A percentile compares a stretch with the other conserved stretches of the same genome.
Conservation (phyloP, 2,888 invertebrate genomes). For the Melanargia galathea region DNA sequence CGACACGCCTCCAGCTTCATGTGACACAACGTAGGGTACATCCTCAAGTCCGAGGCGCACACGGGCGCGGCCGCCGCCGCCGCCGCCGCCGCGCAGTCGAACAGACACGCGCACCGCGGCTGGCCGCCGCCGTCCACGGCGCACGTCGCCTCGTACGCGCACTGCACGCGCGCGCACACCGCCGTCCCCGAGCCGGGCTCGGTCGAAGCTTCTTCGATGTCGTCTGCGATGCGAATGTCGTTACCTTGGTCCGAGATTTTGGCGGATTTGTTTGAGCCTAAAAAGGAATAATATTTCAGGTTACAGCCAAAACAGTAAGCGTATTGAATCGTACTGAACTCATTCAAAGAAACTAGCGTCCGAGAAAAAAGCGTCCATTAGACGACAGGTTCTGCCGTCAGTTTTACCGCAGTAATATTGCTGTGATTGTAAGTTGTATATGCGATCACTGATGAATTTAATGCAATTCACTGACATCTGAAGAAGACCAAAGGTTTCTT, state of each 20-base stretch:
- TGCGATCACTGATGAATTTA: too few species aligned
- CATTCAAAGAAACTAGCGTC: too few species aligned
- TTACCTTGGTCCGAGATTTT: constrained; percentile 61
- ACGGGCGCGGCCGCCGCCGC: constrained; percentile 83
- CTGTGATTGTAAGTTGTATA: too few species aligned
- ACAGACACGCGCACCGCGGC: constrained; percentile 87
- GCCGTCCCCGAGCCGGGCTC: constrained; percentile 79
- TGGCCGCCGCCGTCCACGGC: constrained; percentile 87
- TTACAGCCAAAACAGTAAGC: not conserved
- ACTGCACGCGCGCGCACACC: constrained; percentile 90
- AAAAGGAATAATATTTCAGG: not conserved
- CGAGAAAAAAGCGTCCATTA: too few species aligned
- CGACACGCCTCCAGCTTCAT: constrained; percentile 94
- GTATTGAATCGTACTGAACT: not conserved
- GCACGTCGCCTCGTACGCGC: constrained; percentile 93
- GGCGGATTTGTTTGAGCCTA: constrained; percentile 61
- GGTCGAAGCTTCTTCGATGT: constrained; percentile 60
- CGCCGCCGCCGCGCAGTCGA: constrained; percentile 86
- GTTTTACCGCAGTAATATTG: too few species aligned
- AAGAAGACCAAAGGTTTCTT: too few species aligned
- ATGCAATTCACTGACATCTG: too few species aligned
- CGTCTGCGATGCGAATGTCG: constrained; percentile 63
- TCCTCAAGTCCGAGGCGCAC: constrained; percentile 91
- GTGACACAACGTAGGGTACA: constrained; percentile 91
- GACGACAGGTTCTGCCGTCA: too few species aligned